Evolutionary conservation across 2,113 vertebrate species (phyloP).

Genomic region (Lampris megalopsis): DNA sequence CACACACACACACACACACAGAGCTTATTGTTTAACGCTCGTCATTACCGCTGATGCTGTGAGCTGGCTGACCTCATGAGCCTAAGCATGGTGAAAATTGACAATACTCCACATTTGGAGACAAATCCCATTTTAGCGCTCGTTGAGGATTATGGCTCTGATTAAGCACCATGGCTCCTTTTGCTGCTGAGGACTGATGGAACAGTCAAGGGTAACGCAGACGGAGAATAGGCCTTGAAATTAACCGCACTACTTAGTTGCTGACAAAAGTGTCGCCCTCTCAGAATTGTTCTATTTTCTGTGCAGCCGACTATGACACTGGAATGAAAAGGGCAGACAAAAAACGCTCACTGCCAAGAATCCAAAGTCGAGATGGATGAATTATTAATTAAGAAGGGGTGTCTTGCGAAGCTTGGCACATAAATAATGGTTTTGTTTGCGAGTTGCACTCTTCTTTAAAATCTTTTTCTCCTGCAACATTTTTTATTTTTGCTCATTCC

Average conservation of each 20-base stretch:
- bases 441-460: not conserved
- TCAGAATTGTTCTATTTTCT: conserved; percentile 24
- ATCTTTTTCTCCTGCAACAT: conserved; percentile 38
- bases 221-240: conserved; percentile 47
- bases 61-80: conserved; percentile 1
- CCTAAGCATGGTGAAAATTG: conserved; percentile 37
- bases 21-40: conserved; percentile 27
- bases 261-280: conserved; percentile 32
- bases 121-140: conserved; percentile 54
- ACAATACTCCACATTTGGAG: conserved; percentile 41
- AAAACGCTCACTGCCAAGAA: conserved; percentile 36
- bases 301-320: not conserved
- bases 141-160: conserved; percentile 58
- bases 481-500: conserved; percentile 21
- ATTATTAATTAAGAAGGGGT: conserved; percentile 49
- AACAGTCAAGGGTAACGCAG: conserved; percentile 47
- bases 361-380: conserved; percentile 48
- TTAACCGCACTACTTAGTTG: conserved; percentile 44
- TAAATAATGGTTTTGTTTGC: conserved; percentile 32
- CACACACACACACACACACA: not conserved
- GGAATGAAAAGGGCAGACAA: conserved; percentile 33
- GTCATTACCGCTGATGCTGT: conserved; percentile 3
- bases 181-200: conserved; percentile 44
- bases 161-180: conserved; percentile 48
- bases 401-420: conserved; percentile 32